These are phyloP conservation scores for Eulemur albifrons DNA, from an alignment of 2,797 vertebrate genomes.

Conservation along the genomic window DNA sequence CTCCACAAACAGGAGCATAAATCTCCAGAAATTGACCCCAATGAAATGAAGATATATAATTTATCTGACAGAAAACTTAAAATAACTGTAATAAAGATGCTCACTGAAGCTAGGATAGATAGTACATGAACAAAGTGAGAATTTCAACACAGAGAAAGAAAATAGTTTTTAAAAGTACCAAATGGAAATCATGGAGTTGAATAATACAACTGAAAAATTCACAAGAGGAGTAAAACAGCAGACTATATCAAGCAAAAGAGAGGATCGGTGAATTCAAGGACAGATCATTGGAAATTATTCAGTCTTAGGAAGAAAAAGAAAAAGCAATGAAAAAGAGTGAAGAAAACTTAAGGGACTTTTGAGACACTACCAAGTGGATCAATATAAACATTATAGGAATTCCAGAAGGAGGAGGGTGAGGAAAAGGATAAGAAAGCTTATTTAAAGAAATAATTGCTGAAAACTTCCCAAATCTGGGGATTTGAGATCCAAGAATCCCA, in stretches of 20 bases:
- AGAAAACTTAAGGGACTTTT: neutral
- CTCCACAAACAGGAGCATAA: neutral
- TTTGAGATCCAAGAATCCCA: neutral
- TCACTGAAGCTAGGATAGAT: neutral
- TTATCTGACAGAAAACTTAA: neutral
- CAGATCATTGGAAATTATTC: neutral
- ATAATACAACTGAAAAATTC: neutral
- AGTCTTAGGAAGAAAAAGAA: neutral
- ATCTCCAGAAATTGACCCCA: neutral
- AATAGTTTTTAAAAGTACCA: neutral
- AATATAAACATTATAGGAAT: neutral
- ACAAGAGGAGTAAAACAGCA: neutral
- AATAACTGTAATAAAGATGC: neutral
- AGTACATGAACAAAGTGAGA: neutral
- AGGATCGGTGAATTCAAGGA: neutral
- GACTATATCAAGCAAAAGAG: neutral
- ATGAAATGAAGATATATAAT: neutral
- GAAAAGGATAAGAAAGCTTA: neutral
- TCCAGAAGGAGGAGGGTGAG: neutral
- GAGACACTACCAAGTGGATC: neutral
- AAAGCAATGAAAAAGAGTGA: neutral
- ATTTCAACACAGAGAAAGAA: neutral
- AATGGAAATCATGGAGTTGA: neutral
- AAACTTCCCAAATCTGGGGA: neutral
- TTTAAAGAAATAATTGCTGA: neutral